phyloP scores from a whole-genome alignment of 2,113 vertebrate genomes.

The Pseudopodoces humilis region DNA sequence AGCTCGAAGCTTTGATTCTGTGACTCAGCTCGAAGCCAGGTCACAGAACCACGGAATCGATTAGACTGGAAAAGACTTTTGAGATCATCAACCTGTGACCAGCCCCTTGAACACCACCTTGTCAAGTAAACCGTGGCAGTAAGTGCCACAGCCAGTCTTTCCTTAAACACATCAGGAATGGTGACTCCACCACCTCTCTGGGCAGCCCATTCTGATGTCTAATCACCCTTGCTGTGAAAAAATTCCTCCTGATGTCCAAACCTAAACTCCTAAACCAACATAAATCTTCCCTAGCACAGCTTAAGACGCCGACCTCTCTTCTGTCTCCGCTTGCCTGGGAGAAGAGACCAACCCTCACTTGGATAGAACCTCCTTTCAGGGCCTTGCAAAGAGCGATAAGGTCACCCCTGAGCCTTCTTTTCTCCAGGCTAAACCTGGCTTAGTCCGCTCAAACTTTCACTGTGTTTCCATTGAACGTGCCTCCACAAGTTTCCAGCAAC shows the following conservation, averaged over 20 bases:
- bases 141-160: not conserved
- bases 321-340: no score
- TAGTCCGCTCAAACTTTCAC: not conserved
- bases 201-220: not conserved
- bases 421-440: not conserved
- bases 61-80: not conserved
- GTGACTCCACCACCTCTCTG: not conserved
- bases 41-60: not conserved
- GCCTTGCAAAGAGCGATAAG: fast-evolving
- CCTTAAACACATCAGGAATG: not conserved
- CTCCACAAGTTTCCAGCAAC: fast-evolving
- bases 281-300: not conserved
- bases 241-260: not conserved
- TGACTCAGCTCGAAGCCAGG: fast-evolving
- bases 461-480: fast-evolving
- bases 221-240: not conserved
- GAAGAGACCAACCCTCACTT: not conserved
- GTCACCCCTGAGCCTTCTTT: not conserved
- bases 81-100: not conserved
- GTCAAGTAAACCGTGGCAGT: not conserved
- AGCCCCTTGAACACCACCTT: not conserved
- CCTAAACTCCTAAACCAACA: no score
- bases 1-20: not conserved
- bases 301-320: not conserved
- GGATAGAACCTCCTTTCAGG: not conserved